Percentiles rank a stretch among this genome's conserved stretches.
phyloP scores from a whole-genome alignment of 2,113 vertebrate species.

The Mus pahari region DNA sequence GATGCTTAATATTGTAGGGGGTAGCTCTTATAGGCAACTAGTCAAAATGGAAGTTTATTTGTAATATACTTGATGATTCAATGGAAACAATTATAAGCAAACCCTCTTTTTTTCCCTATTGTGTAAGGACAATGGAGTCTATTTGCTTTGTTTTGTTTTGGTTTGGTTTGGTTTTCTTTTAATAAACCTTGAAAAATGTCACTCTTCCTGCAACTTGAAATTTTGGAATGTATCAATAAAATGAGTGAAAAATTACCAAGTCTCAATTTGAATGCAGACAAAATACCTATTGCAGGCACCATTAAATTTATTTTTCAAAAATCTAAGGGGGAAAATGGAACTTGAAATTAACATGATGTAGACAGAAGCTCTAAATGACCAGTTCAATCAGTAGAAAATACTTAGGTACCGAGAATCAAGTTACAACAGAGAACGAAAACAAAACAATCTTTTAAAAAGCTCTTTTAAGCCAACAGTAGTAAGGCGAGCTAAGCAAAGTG shows the following conservation, averaged over 20 bases:
- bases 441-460: background rate
- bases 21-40: background rate
- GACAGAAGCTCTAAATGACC: background rate
- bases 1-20: background rate
- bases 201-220: background rate
- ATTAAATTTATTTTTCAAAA: slow-evolving; percentile 24
- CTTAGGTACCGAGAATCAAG: background rate
- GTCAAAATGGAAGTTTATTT: background rate
- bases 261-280: background rate
- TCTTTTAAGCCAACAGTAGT: background rate
- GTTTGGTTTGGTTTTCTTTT: background rate
- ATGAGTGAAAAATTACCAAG: background rate
- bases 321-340: background rate
- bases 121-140: background rate
- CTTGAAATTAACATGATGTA: slow-evolving; percentile 12
- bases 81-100: background rate
- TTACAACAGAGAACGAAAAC: background rate
- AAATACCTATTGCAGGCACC: background rate
- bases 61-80: background rate
- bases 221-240: background rate
- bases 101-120: background rate
- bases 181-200: slow-evolving; percentile 4
- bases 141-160: background rate
- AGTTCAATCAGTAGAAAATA: background rate
- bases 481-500: background rate